Percentiles rank a stretch among this genome's conserved stretches.
Conservation (phyloP, 2,113 vertebrate genomes). For the Pachycephala philippinensis region DNA sequence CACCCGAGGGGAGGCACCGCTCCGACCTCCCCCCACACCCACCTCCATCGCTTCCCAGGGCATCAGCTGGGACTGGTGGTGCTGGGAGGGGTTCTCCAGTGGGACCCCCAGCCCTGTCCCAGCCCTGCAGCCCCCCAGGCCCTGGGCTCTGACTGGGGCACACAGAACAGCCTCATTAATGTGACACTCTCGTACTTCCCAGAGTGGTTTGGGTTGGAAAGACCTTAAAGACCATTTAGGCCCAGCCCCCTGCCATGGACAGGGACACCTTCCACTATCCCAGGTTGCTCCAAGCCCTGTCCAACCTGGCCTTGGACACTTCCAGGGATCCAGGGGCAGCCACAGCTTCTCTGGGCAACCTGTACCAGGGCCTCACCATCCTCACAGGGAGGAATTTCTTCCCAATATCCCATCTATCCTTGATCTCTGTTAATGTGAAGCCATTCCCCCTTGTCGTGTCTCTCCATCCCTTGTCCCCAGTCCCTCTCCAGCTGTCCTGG, state of each 20-base stretch:
- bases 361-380: neutral
- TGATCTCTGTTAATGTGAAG: neutral
- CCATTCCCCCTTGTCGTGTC: neutral
- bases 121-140: neutral
- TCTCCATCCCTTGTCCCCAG: neutral
- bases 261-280: accelerated
- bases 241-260: neutral
- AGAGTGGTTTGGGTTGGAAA: neutral
- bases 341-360: neutral
- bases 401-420: too few relatives aligned
- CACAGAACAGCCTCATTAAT: neutral
- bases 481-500: neutral
- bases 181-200: neutral
- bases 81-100: neutral
- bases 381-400: neutral
- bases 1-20: accelerated
- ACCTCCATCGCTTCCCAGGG: accelerated
- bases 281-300: neutral
- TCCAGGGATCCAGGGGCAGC: neutral
- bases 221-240: neutral
- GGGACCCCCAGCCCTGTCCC: neutral
- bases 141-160: neutral
- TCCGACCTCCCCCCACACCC: neutral
- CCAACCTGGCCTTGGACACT: neutral
- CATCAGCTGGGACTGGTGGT: neutral